These are phyloP conservation scores for Spinus olivaceus DNA, from an alignment of 2,797 vertebrate genomes.

Conservation along the genomic window DNA sequence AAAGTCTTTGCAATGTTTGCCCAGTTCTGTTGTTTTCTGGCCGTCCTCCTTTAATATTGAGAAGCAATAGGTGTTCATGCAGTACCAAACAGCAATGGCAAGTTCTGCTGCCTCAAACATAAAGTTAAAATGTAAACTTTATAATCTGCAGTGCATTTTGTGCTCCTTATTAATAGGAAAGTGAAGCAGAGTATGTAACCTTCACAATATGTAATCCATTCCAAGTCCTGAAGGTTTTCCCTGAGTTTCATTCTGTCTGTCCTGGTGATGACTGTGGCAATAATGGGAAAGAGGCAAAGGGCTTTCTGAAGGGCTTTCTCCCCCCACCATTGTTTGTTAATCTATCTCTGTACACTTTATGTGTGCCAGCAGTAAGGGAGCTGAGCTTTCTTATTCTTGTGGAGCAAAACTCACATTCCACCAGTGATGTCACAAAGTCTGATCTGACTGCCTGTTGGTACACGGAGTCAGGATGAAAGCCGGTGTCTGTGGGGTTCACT, in stretches of 20 bases:
- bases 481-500: neutral
- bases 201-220: neutral
- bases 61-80: neutral
- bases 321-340: neutral
- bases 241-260: accelerated
- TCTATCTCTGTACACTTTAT: neutral
- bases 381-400: neutral
- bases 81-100: neutral
- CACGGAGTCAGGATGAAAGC: neutral
- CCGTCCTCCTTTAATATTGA: neutral
- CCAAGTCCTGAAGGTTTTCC: neutral
- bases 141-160: neutral
- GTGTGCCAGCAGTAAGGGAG: neutral
- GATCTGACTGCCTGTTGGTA: neutral
- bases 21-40: neutral
- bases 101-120: neutral
- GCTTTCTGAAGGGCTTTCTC: neutral
- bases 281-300: neutral
- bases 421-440: neutral
- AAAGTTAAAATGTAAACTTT: neutral
- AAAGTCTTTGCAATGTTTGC: neutral
- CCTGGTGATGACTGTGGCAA: neutral
- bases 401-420: neutral
- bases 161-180: neutral
- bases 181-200: neutral